Percentiles rank a stretch among this genome's conserved stretches.
Evolutionary conservation across 1,140 invertebrate species (phyloP).

Genomic region (Aradophagus sp.): DNA sequence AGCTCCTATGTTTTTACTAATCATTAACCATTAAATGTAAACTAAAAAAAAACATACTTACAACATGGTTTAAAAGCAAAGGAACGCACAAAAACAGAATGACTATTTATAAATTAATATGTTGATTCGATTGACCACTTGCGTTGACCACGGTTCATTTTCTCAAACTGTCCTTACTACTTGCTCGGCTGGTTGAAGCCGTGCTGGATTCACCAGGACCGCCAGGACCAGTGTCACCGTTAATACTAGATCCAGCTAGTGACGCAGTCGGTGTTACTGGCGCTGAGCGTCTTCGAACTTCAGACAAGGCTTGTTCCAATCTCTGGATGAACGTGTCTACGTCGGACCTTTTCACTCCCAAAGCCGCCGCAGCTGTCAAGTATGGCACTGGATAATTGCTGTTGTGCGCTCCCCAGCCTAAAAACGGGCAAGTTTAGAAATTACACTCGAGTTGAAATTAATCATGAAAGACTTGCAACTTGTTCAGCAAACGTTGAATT

Average conservation of each 20-base stretch:
- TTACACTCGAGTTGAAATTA: too few relatives aligned
- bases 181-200: constrained; percentile 76
- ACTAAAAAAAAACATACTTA: constrained; percentile 12
- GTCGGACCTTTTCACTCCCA: constrained; percentile 82
- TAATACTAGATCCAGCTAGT: constrained; percentile 69
- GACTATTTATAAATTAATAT: constrained; percentile 63
- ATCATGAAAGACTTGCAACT: too few relatives aligned
- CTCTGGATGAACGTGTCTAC: constrained; percentile 81
- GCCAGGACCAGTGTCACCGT: constrained; percentile 68
- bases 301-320: constrained; percentile 78
- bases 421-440: constrained; percentile 3
- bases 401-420: constrained; percentile 82
- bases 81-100: not conserved
- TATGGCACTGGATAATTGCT: constrained; percentile 80
- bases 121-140: constrained; percentile 72
- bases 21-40: too few relatives aligned
- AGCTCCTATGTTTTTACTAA: too few relatives aligned
- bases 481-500: too few relatives aligned
- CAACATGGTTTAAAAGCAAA: constrained; percentile 44
- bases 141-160: constrained; percentile 76
- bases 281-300: constrained; percentile 74
- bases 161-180: constrained; percentile 77
- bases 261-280: constrained; percentile 75
- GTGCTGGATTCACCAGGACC: constrained; percentile 72
- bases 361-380: constrained; percentile 82